Evolutionary conservation across 2,888 invertebrate genomes (phyloP), one percentile per base, ranked within the genome.

Genomic region (Drosophila neotestacea): DNA sequence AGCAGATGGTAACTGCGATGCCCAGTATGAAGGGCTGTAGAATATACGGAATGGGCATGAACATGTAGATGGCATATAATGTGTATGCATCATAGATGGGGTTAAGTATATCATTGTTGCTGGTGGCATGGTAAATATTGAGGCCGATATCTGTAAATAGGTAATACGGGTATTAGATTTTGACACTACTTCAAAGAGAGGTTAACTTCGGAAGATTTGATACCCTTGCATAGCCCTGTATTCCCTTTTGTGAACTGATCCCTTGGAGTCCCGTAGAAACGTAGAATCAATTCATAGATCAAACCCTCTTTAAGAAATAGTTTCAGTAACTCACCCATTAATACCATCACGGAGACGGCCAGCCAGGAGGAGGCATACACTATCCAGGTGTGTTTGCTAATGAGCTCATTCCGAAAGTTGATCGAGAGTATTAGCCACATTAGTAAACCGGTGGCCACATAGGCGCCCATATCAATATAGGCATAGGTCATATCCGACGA

Each of bases 61-160:
- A 97, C 75, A 97, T 95, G 91, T 97, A 97, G 72, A 96, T 95
- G 1, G 96, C 95, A 55, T 98, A 94, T 1, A 97, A 93, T 1
- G 96, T 94, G 91, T 96, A 95, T 0, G 95, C 95, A 1, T 95
- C 94, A 88, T 96, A 96, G 0, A 95, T 95, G 16, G 96, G 96
- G 60, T 96, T 94, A 1, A 95, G 91, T 11, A 89, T 88, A n/a
- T 89, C 89, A 48, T 94, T 93, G 34, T 93, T 94, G 73, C 93
- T 93, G 11, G 93, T 91, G 1, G 93, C 93, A 82, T 95, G 95
- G 90, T 94, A 96, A 58, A 96, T 93, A 30, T 95, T 95, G 11
- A 96, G 92, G 2, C 94, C 93, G 28, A 96, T 92, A 91, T 96
- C 96, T 93, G 93, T 0, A 22, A 22, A 22, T 11, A 27, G 3